These are phyloP conservation scores for Thunnus thynnus DNA, from an alignment of 2,113 vertebrate species.

Conservation along the genomic window DNA sequence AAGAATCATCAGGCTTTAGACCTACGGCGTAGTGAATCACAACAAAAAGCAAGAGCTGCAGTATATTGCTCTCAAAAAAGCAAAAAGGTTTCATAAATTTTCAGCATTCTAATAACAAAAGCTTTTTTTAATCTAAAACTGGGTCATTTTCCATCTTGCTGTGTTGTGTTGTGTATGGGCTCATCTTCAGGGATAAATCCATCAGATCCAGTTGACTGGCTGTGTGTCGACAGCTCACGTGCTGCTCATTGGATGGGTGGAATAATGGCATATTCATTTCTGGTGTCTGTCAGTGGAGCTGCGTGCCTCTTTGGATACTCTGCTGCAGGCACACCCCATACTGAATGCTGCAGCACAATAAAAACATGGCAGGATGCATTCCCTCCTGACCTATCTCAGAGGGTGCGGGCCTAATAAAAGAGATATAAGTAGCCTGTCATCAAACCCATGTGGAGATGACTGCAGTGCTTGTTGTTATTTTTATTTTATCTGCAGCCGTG, in stretches of 20 bases:
- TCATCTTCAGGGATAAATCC: slow-evolving; percentile 51
- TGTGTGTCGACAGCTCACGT: slow-evolving; percentile 9
- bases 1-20: no score
- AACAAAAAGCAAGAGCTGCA: background rate
- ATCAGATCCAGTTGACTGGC: slow-evolving; percentile 53
- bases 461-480: slow-evolving; percentile 56
- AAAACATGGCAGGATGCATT: slow-evolving; percentile 54
- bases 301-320: slow-evolving; percentile 10
- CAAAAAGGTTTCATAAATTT: background rate
- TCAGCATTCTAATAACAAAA: slow-evolving; percentile 9
- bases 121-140: slow-evolving; percentile 35
- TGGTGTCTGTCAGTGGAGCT: slow-evolving; percentile 16
- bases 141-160: slow-evolving; percentile 43
- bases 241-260: slow-evolving; percentile 19
- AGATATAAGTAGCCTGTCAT: slow-evolving; percentile 70
- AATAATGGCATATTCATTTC: slow-evolving; percentile 56
- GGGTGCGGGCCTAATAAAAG: slow-evolving; percentile 68
- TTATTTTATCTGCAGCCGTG: slow-evolving; percentile 47
- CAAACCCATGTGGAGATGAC: slow-evolving; percentile 58
- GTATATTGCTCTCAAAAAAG: background rate
- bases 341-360: slow-evolving; percentile 51
- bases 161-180: background rate
- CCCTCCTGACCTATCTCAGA: slow-evolving; percentile 54
- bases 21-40: no score
- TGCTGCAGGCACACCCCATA: slow-evolving; percentile 31